phyloP scores from a whole-genome alignment of 2,888 invertebrate genomes.

The Drosophila stalkeri region DNA sequence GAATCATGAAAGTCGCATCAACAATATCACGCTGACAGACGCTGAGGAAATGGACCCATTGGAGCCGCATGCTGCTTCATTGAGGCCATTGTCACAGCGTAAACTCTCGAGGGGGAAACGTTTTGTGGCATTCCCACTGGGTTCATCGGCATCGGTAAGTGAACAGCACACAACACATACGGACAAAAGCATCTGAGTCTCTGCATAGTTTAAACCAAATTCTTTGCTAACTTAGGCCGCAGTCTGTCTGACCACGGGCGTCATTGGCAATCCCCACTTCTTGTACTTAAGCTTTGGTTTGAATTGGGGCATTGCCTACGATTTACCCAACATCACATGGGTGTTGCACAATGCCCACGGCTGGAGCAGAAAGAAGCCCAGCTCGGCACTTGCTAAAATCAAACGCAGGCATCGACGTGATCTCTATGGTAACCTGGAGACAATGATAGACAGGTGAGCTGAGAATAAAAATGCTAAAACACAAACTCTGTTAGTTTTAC shows the following conservation, averaged over 20 bases:
- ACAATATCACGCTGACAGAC: conserved; percentile 66
- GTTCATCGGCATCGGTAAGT: conserved; percentile 87
- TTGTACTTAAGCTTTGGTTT: conserved; percentile 88
- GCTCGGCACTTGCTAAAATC: conserved; percentile 60
- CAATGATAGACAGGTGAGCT: conserved; percentile 89
- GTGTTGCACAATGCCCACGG: conserved; percentile 84
- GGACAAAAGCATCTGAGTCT: conserved; percentile 23
- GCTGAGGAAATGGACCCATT: conserved; percentile 33
- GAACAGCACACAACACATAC: conserved; percentile 7
- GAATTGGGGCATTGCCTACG: conserved; percentile 90
- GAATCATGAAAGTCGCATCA: conserved; percentile 34
- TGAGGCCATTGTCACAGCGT: conserved; percentile 59
- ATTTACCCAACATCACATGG: conserved; percentile 87
- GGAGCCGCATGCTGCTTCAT: conserved; percentile 59
- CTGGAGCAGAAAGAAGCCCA: conserved; percentile 59
- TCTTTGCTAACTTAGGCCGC: conserved; percentile 84
- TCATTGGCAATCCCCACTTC: conserved; percentile 87
- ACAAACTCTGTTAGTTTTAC: not conserved
- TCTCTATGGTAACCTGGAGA: conserved; percentile 89
- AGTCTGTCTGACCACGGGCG: conserved; percentile 87
- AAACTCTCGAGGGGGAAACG: conserved; percentile 83
- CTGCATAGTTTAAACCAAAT: conserved; percentile 39
- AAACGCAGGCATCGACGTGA: conserved; percentile 88
- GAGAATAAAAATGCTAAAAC: not conserved
- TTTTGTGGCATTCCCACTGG: conserved; percentile 87